A percentile compares a stretch with the other conserved stretches of the same genome.
Conservation (phyloP, 2,113 vertebrate species). For the Nematolebias whitei region DNA sequence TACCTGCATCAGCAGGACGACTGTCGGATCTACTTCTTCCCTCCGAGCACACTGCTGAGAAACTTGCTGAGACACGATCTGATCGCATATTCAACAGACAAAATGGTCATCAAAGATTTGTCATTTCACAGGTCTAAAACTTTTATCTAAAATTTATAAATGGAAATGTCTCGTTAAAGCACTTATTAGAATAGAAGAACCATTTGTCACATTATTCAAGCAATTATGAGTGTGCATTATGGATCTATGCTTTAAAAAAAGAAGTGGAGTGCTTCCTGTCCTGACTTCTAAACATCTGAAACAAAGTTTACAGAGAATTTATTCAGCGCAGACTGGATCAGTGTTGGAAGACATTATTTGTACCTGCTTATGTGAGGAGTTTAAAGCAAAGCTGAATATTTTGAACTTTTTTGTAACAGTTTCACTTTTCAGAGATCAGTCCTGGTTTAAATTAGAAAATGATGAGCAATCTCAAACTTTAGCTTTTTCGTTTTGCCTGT, state of each 20-base stretch:
- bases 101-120: slow-evolving; percentile 17
- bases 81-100: too few species aligned
- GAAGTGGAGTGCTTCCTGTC: slow-evolving; percentile 26
- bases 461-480: slow-evolving; percentile 31
- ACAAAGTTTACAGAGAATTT: slow-evolving; percentile 10
- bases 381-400: too few species aligned
- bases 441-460: slow-evolving; percentile 25
- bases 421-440: slow-evolving; percentile 12
- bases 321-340: neutral
- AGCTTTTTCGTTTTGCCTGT: neutral
- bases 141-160: too few species aligned
- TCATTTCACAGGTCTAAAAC: slow-evolving; percentile 10
- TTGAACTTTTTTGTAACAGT: neutral
- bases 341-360: neutral
- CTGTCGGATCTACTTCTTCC: too few species aligned
- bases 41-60: too few species aligned
- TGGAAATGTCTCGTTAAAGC: neutral
- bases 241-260: slow-evolving; percentile 17
- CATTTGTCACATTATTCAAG: neutral
- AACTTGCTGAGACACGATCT: too few species aligned
- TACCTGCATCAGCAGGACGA: too few species aligned
- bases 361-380: neutral
- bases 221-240: slow-evolving; percentile 20
- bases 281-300: slow-evolving; percentile 33
- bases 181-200: slow-evolving; percentile 17